A percentile compares a stretch with the other conserved stretches of the same genome.
Conservation (phyloP, 2,888 invertebrate genomes). For the Xanthorhoe spadicearia region DNA sequence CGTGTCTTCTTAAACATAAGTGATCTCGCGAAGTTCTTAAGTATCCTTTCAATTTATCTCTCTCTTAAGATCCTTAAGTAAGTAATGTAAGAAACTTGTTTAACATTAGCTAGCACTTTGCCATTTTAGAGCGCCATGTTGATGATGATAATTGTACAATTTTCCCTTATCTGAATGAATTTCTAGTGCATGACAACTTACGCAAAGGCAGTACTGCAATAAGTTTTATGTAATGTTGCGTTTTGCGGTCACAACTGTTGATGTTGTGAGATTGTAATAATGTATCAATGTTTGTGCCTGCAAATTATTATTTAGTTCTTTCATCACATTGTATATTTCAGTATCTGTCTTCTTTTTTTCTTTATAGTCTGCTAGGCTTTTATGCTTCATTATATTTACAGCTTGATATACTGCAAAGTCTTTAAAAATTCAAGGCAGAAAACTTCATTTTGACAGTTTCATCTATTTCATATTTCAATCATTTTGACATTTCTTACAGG, state of each 20-base stretch:
- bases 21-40: too few species aligned
- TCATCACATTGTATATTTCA: slow-evolving; percentile 1
- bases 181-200: slow-evolving; percentile 44
- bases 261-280: slow-evolving; percentile 24
- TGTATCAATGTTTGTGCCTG: slow-evolving; percentile 7
- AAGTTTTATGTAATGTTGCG: slow-evolving; percentile 40
- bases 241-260: slow-evolving; percentile 37
- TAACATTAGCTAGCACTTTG: neutral
- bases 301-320: slow-evolving; percentile 1
- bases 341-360: neutral
- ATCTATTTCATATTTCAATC: too few species aligned
- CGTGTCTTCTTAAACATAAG: too few species aligned
- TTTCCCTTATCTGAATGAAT: slow-evolving; percentile 41
- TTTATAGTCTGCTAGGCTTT: neutral
- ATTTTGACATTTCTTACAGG: neutral
- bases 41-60: neutral
- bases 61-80: neutral
- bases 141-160: slow-evolving; percentile 20
- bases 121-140: neutral
- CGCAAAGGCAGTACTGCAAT: slow-evolving; percentile 38
- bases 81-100: neutral
- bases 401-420: neutral
- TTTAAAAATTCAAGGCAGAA: too few species aligned
- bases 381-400: too few species aligned
- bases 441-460: too few species aligned